Conservation (phyloP, 2,888 invertebrate genomes). For the Lasioglossum marginatum region DNA sequence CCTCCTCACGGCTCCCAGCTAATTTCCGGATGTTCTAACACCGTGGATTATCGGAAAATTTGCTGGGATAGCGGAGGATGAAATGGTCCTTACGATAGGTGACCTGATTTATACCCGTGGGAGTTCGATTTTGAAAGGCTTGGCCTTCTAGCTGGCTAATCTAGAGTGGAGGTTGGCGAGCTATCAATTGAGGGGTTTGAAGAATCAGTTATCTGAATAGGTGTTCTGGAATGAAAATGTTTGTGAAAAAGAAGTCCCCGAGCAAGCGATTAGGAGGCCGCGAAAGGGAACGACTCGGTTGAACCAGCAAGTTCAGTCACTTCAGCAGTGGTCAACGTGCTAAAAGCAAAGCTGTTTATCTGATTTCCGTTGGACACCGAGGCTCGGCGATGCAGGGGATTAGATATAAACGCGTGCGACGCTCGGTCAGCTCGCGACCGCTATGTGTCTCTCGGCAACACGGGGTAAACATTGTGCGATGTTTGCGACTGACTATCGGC, state of each 20-base stretch:
- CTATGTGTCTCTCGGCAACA: constrained; percentile 5
- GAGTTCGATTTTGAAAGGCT: background rate
- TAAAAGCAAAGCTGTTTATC: background rate
- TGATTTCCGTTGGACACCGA: background rate
- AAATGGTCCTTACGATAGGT: background rate
- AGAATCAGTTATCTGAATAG: background rate
- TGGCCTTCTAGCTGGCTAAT: background rate
- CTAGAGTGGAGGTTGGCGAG: background rate
- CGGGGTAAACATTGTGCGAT: background rate
- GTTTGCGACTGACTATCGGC: background rate
- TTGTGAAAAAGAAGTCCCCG: background rate
- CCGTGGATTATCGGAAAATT: background rate
- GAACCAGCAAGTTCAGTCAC: background rate
- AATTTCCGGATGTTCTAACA: background rate
- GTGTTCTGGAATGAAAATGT: background rate
- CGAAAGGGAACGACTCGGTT: background rate
- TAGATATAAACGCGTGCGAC: background rate
- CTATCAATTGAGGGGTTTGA: background rate
- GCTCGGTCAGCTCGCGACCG: background rate
- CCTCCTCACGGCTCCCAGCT: background rate
- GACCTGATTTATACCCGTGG: background rate
- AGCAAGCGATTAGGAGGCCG: background rate
- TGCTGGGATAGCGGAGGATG: background rate
- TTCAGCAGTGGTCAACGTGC: background rate
- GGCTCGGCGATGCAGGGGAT: background rate